Base-by-base conservation (phyloP, 1,140 invertebrate species). In the Conus betulinus region DNA sequence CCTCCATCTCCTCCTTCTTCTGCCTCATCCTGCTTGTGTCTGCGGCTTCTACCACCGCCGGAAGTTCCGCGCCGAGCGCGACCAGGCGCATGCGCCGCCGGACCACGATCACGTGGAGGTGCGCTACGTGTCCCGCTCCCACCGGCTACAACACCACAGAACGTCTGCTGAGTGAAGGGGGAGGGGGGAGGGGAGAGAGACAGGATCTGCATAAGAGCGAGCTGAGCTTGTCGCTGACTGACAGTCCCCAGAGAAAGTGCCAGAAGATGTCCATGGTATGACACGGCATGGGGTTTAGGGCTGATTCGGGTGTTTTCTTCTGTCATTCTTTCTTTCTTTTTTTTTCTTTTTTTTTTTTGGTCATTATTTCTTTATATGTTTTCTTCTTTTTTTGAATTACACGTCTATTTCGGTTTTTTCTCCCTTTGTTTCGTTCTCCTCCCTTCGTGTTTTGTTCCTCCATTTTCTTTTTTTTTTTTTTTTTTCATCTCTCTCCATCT, bases 201-300 rank as follows among this genome's bases (percentile, higher is more conserved):
- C 17, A n/a, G 23, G 67, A 71, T 20, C 23, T 20, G 81, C 84
- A 90, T 3, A 87, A 87, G 55, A 85, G 85, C 52, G 85, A 84
- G 23, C 8, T 60, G 8, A 60, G 15, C 15, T 3, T 85, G 84
- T 17, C 11, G 20, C 8, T 85, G 55, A 88, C 87, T 51, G 87
- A 90, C n/a, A 92, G 89, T 60, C 92, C 92, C 11, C 83, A 91
- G 60, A 20, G 67, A 71, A 71, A 71, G 4, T 92, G 92, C 88
- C 92, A 93, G 89, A 93, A 93, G 90, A 91, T 93, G 15, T 93
- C 92, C 39, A 93, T 93, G 87, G 92, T 93, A 89, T 93, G 89
- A 91, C 89, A 39, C 39, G 39, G 53, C 15, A 60, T 60, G 57
- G 57, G 39, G 15, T 60, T 60, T 2, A 4, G 15, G 57, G 57